Base-by-base conservation (phyloP, 92 coral and sea anemone species). In the Siderastrea siderea region DNA sequence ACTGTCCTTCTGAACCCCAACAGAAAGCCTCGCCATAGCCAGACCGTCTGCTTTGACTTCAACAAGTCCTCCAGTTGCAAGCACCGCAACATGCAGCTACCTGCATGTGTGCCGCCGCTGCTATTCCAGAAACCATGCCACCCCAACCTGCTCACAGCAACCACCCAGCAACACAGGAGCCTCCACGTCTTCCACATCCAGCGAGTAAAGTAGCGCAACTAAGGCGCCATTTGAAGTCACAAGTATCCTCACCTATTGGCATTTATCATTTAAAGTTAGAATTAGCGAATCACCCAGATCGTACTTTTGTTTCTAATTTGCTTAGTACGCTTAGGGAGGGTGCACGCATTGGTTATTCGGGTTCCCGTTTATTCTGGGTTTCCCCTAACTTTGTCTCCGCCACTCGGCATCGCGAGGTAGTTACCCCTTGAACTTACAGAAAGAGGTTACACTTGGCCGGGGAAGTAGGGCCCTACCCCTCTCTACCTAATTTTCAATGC, bases 201-300 rank as follows among this genome's bases (percentile, higher is more conserved):
- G 74, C 74, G 49, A 43, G 51, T 68, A 68, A 68, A 68, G 74
- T 68, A 50, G 48, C 1, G 16, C 53, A 19, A 46, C 74, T 68
- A 43, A 68, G 74, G 74, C 8, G 46, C 50, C 14, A 1, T 43
- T 10, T 8, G 15, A 60, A 44, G 50, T 17, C 74, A 8, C 0
- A 15, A 3, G 74, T 68, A 43, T 38, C 74, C 50, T 7, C 74
- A 43, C 74, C 74, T 44, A 61, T 68, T 68, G 51, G 44, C 4
- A 78, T 88, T 8, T 38, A 51, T 59, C 47, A 43, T 7, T 66
- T 88, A 59, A 76, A 88, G 19, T 5, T 38, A 6, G 74, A 76
- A 53, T 71, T 88, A 47, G n/a, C 58, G 4, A 17, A 68, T 59
- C 88, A 83, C 46, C 88, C 88, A 3, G 65, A 83, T 47, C 65